Conservation (phyloP, 2,797 vertebrate species). For the Loriculus beryllinus region DNA sequence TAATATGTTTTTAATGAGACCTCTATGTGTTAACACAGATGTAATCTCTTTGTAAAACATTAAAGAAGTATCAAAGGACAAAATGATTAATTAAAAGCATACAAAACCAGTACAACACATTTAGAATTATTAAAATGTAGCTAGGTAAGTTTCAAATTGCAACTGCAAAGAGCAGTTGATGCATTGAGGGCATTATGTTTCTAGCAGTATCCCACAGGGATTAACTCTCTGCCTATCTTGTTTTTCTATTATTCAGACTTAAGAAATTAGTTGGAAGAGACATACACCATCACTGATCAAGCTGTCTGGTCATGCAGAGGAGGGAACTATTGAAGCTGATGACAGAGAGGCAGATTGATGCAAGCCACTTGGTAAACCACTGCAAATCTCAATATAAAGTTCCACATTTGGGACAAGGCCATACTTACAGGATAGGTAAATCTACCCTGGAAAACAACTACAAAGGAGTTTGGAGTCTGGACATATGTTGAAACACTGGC, state of each 20-base stretch:
- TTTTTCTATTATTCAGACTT: background rate
- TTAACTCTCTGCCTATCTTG: background rate
- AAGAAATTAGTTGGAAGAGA: background rate
- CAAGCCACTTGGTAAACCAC: background rate
- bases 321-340: background rate
- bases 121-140: background rate
- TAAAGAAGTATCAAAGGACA: background rate
- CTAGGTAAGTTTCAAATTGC: background rate
- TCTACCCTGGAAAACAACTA: background rate
- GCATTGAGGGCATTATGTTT: accelerated
- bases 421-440: background rate
- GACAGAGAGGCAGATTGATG: background rate
- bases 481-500: background rate
- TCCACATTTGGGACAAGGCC: background rate
- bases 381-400: background rate
- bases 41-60: background rate
- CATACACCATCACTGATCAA: background rate
- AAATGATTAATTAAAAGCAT: background rate
- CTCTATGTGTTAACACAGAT: background rate
- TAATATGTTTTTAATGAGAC: background rate
- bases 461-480: background rate
- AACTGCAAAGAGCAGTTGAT: background rate
- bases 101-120: background rate
- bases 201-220: background rate
- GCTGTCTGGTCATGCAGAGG: background rate